These are phyloP conservation scores for Urocynchramus pylzowi DNA, from an alignment of 2,113 vertebrate species.

Conservation along the genomic window DNA sequence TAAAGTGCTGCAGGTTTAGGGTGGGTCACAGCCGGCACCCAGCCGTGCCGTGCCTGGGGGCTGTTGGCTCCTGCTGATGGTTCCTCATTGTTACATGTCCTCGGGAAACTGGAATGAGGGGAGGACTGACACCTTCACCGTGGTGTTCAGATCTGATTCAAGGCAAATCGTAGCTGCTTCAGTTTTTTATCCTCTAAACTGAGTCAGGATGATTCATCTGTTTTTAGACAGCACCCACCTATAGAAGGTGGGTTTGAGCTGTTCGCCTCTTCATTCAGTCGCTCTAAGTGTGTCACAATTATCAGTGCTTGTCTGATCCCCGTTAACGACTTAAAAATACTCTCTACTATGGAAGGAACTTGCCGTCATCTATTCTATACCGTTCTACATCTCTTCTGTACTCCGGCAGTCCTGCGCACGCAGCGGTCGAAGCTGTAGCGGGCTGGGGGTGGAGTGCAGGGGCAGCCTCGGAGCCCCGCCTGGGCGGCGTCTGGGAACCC, in stretches of 20 bases:
- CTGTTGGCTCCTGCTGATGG: background rate
- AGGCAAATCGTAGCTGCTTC: background rate
- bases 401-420: fast-evolving
- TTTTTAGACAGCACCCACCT: background rate
- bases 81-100: too few relatives aligned
- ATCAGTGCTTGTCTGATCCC: background rate
- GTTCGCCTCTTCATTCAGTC: background rate
- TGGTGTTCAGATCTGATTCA: background rate
- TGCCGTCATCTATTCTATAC: fast-evolving
- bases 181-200: background rate
- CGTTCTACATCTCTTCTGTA: fast-evolving
- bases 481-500: background rate
- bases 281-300: background rate
- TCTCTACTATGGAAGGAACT: fast-evolving
- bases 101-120: fast-evolving
- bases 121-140: fast-evolving
- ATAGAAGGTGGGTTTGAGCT: background rate
- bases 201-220: background rate
- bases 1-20: fast-evolving
- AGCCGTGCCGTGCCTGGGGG: fast-evolving
- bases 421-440: fast-evolving
- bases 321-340: background rate
- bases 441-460: background rate
- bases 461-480: background rate
- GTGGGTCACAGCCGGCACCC: background rate